A percentile compares a stretch with the other conserved stretches of the same genome.
Conservation (phyloP, 2,888 invertebrate genomes). For the Archips xylosteana region DNA sequence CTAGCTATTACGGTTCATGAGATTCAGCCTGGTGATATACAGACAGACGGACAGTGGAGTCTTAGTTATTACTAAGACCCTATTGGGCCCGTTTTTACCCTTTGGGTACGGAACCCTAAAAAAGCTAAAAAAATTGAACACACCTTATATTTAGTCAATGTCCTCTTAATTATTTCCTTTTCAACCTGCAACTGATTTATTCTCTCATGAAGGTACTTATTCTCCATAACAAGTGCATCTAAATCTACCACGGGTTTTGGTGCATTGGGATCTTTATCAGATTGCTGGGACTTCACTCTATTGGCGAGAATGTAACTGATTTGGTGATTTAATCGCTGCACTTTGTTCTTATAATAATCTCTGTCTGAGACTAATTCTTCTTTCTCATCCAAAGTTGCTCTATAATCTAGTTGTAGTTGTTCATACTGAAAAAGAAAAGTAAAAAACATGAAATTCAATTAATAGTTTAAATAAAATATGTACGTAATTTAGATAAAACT, state of each 20-base stretch:
- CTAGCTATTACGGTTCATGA: too few species aligned
- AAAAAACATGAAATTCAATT: too few species aligned
- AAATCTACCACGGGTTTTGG: conserved; percentile 88
- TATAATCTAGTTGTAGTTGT: conserved; percentile 91
- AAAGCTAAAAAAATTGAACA: not conserved
- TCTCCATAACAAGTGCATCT: conserved; percentile 92
- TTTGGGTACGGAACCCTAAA: too few species aligned
- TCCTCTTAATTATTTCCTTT: conserved; percentile 90
- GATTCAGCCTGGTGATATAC: too few species aligned
- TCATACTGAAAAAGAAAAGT: conserved; percentile 82
- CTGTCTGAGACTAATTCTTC: conserved; percentile 92
- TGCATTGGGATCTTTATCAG: conserved; percentile 64
- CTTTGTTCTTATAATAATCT: conserved; percentile 93
- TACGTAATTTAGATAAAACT: too few species aligned
- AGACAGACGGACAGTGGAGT: too few species aligned
- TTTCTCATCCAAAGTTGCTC: conserved; percentile 93
- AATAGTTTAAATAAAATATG: too few species aligned
- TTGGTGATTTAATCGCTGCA: conserved; percentile 92
- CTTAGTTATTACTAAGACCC: too few species aligned
- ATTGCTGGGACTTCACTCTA: conserved; percentile 68
- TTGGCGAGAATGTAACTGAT: conserved; percentile 87
- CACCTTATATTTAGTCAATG: conserved; percentile 91
- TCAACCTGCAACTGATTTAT: conserved; percentile 92
- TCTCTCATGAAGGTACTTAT: conserved; percentile 93
- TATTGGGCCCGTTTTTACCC: too few species aligned